phyloP scores from a whole-genome alignment of 2,797 vertebrate genomes.

The Rhadinocentrus ornatus region DNA sequence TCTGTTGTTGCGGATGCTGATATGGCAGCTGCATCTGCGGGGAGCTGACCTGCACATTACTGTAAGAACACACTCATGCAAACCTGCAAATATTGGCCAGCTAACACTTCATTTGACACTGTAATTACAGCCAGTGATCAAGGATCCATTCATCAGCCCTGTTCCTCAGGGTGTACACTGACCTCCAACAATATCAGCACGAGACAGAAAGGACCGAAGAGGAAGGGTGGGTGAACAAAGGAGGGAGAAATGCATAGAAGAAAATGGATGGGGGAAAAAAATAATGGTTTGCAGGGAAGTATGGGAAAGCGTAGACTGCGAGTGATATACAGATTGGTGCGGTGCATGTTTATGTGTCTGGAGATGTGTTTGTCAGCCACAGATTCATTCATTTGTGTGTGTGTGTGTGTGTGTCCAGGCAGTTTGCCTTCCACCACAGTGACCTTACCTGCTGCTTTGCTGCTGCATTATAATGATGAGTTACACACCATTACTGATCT shows the following conservation, averaged over 20 bases:
- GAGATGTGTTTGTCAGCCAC: slow-evolving; percentile 33
- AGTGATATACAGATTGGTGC: slow-evolving; percentile 53
- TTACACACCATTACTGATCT: slow-evolving; percentile 71
- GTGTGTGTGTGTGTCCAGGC: slow-evolving; percentile 24
- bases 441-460: slow-evolving; percentile 74
- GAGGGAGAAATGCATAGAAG: slow-evolving; percentile 1
- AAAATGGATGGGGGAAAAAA: slow-evolving; percentile 18
- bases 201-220: slow-evolving; percentile 10
- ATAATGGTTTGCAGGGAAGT: slow-evolving; percentile 43
- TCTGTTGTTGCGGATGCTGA: slow-evolving; percentile 77
- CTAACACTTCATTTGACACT: slow-evolving; percentile 81
- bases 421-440: slow-evolving; percentile 59
- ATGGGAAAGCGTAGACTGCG: slow-evolving; percentile 24
- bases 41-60: slow-evolving; percentile 71
- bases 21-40: slow-evolving; percentile 71
- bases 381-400: slow-evolving; percentile 49
- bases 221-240: background rate
- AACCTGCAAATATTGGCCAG: slow-evolving; percentile 59
- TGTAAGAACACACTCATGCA: slow-evolving; percentile 41
- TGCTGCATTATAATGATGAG: slow-evolving; percentile 76
- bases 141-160: slow-evolving; percentile 73
- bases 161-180: slow-evolving; percentile 69
- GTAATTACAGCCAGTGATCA: slow-evolving; percentile 81
- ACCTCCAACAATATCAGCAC: slow-evolving; percentile 70
- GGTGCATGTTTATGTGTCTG: slow-evolving; percentile 48